Evolutionary conservation across 2,797 vertebrate genomes (phyloP), one percentile per base, ranked within the genome.

Genomic region (Scleropages formosus): DNA sequence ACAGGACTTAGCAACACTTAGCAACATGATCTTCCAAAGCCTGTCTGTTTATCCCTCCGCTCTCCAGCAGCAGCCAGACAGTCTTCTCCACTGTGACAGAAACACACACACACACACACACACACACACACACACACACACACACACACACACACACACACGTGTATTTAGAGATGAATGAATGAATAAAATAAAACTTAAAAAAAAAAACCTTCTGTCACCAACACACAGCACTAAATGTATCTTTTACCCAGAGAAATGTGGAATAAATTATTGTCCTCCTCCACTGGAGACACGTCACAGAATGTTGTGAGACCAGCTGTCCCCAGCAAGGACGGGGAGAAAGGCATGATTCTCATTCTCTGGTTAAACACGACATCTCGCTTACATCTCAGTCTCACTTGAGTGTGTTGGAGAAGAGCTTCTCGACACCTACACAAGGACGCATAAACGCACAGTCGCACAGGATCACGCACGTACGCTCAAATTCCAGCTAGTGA

Each of bases 1-100:
- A 39, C 31, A 64, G 62, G 62, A 27, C 67, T 70, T 70, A 70
- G 51, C 74, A 46, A 53, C 47, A 44, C 74, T 60, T 27, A 47
- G 63, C 63, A 59, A 46, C 53, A 67, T n/a, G 4, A 26, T n/a
- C 22, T 58, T 9, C 63, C 46, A n/a, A 44, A 27, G 53, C 63
- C 18, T 67, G 51, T 22, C n/a, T 8, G 27, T 59, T 26, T 58
- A 16, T 18, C 65, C 39, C 39, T 24, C 18, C 59, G 47, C 20
- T 24, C 67, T 61, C 15, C n/a, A 61, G 31, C 51, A 46, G 20
- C 46, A 39, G 31, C 31, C 31, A 39, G 31, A 31, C 67, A 16
- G 44, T 27, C 46, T 27, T 49, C 49, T 56, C 12, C 18, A 53
- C 44, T 20, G 46, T 24, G n/a, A 12, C 26, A 24, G 12, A 20